A percentile compares a stretch with the other conserved stretches of the same genome.
phyloP scores from a whole-genome alignment of 2,797 vertebrate genomes.

The Pempheris klunzingeri region DNA sequence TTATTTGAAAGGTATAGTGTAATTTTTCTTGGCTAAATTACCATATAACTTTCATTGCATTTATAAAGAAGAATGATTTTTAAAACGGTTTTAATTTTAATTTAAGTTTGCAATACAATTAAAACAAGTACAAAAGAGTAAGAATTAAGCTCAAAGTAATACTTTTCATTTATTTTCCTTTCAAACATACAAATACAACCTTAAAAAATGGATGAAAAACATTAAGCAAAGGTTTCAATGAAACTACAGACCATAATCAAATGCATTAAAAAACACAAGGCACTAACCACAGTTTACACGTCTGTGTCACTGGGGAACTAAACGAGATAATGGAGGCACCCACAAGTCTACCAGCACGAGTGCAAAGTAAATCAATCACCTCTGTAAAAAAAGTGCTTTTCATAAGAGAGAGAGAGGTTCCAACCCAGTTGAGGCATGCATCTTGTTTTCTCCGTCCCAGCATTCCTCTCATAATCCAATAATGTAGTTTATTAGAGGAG shows the following conservation, averaged over 20 bases:
- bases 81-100: no score
- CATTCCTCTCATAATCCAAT: conserved; percentile 62
- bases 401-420: conserved; percentile 42
- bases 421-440: conserved; percentile 24
- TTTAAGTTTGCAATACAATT: not conserved
- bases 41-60: no score
- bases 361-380: conserved; percentile 70
- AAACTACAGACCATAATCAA: conserved; percentile 38
- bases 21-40: no score
- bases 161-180: conserved; percentile 67
- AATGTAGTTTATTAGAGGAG: conserved; percentile 52
- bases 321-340: conserved; percentile 38
- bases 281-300: conserved; percentile 8
- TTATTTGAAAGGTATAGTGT: no score
- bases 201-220: conserved; percentile 64
- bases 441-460: conserved; percentile 37
- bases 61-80: no score
- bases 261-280: conserved; percentile 53
- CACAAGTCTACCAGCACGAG: conserved; percentile 27
- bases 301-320: conserved; percentile 31
- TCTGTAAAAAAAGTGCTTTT: conserved; percentile 72
- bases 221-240: conserved; percentile 35
- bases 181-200: conserved; percentile 71
- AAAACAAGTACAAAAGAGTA: not conserved
- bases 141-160: conserved; percentile 6